phyloP scores from a whole-genome alignment of 2,113 vertebrate species.

The Anoura caudifer region DNA sequence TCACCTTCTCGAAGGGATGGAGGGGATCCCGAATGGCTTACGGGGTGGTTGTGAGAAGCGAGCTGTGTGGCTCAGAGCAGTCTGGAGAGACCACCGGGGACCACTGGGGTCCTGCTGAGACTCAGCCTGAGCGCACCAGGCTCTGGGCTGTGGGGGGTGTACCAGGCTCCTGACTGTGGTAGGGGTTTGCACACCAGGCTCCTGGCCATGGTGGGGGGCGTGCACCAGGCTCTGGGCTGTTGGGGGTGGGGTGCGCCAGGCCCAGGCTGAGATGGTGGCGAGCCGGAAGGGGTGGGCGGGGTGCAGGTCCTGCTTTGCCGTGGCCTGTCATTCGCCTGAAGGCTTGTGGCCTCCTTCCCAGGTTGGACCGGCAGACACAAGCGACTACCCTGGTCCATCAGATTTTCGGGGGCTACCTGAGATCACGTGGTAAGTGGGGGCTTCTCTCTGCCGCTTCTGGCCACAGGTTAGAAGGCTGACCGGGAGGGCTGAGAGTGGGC shows the following conservation, averaged over 20 bases:
- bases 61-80: rapidly evolving
- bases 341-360: slow-evolving; percentile 37
- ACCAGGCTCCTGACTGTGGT: rapidly evolving
- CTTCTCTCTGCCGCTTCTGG: background rate
- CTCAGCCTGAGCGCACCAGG: rapidly evolving
- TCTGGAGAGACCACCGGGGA: rapidly evolving
- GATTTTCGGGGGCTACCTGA: slow-evolving; percentile 96
- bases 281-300: rapidly evolving
- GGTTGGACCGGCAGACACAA: slow-evolving; percentile 94
- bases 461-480: rapidly evolving
- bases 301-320: rapidly evolving
- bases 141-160: rapidly evolving
- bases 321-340: rapidly evolving
- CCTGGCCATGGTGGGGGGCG: no score
- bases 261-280: no score
- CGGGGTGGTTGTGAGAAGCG: rapidly evolving
- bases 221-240: rapidly evolving
- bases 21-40: rapidly evolving
- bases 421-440: slow-evolving; percentile 89
- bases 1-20: rapidly evolving
- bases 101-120: background rate
- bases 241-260: rapidly evolving
- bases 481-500: rapidly evolving
- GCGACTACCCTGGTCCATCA: slow-evolving; percentile 95
- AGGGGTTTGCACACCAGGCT: rapidly evolving